Conservation (phyloP, 2,113 vertebrate genomes). For the Phrynosoma blainvillii region DNA sequence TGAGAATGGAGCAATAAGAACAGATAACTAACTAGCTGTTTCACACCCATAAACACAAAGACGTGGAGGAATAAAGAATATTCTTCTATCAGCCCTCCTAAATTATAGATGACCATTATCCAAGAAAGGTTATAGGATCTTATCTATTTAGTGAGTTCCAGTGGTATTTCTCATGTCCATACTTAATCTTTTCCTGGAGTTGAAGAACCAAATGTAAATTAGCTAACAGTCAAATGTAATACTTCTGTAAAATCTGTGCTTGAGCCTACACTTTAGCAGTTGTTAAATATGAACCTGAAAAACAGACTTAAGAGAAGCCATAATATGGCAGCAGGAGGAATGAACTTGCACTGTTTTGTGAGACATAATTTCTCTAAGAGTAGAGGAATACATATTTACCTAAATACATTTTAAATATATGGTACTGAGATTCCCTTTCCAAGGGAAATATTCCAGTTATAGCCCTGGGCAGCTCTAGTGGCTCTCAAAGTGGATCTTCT, state of each 20-base stretch:
- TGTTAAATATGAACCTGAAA: background rate
- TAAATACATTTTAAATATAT: too few relatives aligned
- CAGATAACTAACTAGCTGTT: background rate
- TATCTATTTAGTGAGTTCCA: too few relatives aligned
- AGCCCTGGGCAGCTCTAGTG: too few relatives aligned
- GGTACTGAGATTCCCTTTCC: too few relatives aligned
- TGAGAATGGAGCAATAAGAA: background rate
- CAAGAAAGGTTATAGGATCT: background rate
- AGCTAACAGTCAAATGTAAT: background rate
- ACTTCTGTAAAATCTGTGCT: background rate
- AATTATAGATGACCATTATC: background rate
- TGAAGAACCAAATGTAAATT: background rate
- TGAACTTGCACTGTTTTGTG: background rate
- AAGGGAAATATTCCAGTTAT: too few relatives aligned
- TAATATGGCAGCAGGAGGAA: too few relatives aligned
- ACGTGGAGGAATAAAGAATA: background rate
- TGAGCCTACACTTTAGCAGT: background rate
- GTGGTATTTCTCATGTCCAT: background rate
- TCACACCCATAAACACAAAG: background rate
- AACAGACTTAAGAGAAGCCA: background rate
- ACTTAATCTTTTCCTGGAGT: background rate
- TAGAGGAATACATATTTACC: too few relatives aligned
- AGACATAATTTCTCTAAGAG: background rate
- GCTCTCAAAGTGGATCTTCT: too few relatives aligned
- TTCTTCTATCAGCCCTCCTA: background rate